Base-by-base conservation (phyloP, 2,888 invertebrate genomes). In the Sinelater perroti region DNA sequence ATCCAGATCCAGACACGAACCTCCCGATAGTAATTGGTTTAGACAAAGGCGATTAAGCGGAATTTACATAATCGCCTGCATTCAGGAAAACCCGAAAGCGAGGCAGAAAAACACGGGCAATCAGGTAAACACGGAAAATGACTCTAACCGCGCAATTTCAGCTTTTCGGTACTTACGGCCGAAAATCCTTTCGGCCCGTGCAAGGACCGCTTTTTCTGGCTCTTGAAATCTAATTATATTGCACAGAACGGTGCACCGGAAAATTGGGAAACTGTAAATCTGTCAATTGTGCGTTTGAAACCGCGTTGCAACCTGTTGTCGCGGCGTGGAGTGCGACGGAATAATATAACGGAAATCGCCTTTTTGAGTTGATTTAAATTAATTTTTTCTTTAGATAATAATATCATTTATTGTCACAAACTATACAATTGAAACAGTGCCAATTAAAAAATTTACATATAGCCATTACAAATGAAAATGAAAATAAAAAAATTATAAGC, bases 21-120 rank as follows among this genome's bases (percentile, higher is more conserved):
- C 36, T 36, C 36, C 38, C 11, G 33, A 18, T 50, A 26, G 26
- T 55, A 55, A 55, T 55, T n/a, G 24, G 24, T 40, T 46, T 55
- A 55, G 40, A 42, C 24, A 35, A 42, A 40, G 20, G 42, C 26
- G 53, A 58, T 58, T 58, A 58, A 42, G 26, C 28, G 24, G 28
- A 11, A 40, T 50, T 56, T 42, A 56, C 50, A 31, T 56, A 50
- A 56, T 50, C 35, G 20, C 16, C 10, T 26, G 26, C 26, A 50
- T 24, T 50, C 33, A 44, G 50, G 56, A 49, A 56, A 56, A 50
- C 26, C 50, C 50, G 26, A 50, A 24, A 40, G 26, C 14, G 26
- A 24, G 10, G 8, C 24, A 35, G 35, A 24, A 24, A 50, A 28
- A 28, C 14, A 13, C 40, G 14, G 10, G 28, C 8, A 40, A 40